Base-by-base conservation (phyloP, 2,797 vertebrate genomes). In the Aplochiton taeniatus region DNA sequence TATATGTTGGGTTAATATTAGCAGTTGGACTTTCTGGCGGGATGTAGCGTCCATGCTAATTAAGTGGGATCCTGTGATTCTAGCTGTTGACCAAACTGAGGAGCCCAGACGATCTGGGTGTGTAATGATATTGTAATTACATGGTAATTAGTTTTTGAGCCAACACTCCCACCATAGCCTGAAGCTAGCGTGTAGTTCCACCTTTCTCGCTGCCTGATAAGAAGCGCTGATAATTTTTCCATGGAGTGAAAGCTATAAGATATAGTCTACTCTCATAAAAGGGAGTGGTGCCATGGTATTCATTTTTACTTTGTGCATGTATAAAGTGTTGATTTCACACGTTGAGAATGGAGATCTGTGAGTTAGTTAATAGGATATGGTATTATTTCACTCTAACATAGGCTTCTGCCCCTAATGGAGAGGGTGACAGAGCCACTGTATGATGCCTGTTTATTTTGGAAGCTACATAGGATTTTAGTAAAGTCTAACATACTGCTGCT, bases 41-140 rank as follows among this genome's bases (percentile, higher is more conserved):
- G 72, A 57, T 62, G 69, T 49, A 69, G 75, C 58, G 62, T 75
- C 68, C 69, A 72, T 70, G 79, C 77, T 89, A 80, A 81, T 87
- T 62, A 79, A n/a, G 72, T 76, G 73, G n/a, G 62, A 62, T 66
- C 65, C 74, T 55, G 57, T 65, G 60, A 68, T 61, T 56, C 41
- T 53, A 58, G 70, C 60, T 20, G 57, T 66, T 55, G 72, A 62
- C 70, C 58, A 66, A 66, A 43, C 63, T 68, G 57, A 54, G 72
- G 72, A 43, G 69, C 68, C 44, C 71, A 73, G 69, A 61, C 73
- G 43, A 55, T 57, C 61, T 76, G 81, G 80, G 69, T 63, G 80
- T 80, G 83, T 90, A 90, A 90, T 89, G 84, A 90, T 78, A 83
- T 71, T 86, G 79, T 88, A 89, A 91, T 90, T 87, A 85, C 80